These are phyloP conservation scores for Agrotis clavis DNA, from an alignment of 2,888 invertebrate genomes.

Conservation along the genomic window DNA sequence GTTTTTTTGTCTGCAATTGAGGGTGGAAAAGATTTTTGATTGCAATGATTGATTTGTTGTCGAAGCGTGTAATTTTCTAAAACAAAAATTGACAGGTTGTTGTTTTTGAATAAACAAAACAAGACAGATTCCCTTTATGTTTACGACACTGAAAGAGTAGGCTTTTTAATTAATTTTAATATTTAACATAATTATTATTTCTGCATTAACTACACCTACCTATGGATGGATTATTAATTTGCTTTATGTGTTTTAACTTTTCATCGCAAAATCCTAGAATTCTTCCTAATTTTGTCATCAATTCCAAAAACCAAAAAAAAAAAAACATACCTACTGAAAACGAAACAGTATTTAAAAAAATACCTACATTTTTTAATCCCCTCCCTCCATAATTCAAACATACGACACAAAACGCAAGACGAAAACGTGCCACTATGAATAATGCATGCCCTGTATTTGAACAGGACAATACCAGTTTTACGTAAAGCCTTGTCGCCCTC, in stretches of 20 bases:
- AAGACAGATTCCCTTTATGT: neutral
- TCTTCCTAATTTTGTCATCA: no score
- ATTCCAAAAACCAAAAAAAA: no score
- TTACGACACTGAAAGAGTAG: no score
- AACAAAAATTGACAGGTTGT: neutral
- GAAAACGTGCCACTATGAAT: constrained; percentile 81
- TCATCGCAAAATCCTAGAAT: no score
- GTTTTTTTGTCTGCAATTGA: constrained; percentile 47
- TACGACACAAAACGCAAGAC: constrained; percentile 69
- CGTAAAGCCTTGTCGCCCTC: constrained; percentile 76
- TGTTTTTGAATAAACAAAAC: neutral
- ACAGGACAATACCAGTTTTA: constrained; percentile 81
- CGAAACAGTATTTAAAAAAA: constrained; percentile 8
- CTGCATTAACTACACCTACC: no score
- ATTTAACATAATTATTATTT: no score
- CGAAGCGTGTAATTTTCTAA: constrained; percentile 29
- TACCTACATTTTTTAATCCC: constrained; percentile 28
- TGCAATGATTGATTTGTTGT: constrained; percentile 40
- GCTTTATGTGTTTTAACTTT: no score
- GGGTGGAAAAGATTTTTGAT: constrained; percentile 41
- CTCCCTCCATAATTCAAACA: constrained; percentile 57
- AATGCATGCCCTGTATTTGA: constrained; percentile 82
- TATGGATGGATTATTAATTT: no score
- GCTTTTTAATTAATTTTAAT: no score
- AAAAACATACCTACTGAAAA: neutral